Percentiles rank a stretch among this genome's conserved stretches.
Conservation (phyloP, 1,140 invertebrate genomes). For the Drosophila nigromelanica region DNA sequence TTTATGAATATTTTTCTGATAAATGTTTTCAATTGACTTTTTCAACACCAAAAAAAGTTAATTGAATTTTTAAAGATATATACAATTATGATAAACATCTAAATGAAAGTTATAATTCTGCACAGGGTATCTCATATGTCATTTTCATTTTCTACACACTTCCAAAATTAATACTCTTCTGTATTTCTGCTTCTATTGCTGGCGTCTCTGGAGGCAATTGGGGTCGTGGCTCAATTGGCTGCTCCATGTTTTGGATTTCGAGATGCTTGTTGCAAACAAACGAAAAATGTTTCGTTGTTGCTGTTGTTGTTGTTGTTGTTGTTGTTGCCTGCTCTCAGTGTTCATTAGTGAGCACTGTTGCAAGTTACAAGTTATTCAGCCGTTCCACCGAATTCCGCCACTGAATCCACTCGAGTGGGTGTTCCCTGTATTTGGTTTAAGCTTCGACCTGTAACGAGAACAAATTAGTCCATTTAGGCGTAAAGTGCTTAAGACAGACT, state of each 20-base stretch:
- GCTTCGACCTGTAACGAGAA: slow-evolving; percentile 32
- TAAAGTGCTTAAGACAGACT: slow-evolving; percentile 61
- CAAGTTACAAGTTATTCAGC: slow-evolving; percentile 21
- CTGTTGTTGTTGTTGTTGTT: neutral
- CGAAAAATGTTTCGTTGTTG: slow-evolving; percentile 9
- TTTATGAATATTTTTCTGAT: too few relatives aligned
- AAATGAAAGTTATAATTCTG: too few relatives aligned
- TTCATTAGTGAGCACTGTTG: slow-evolving; percentile 65
- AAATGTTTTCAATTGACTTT: too few relatives aligned
- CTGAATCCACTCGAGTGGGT: slow-evolving; percentile 34
- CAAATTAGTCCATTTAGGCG: slow-evolving; percentile 69
- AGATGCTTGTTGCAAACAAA: slow-evolving; percentile 28
- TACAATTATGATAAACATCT: too few relatives aligned
- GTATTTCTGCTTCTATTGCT: neutral
- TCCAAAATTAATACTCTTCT: neutral
- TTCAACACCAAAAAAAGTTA: too few relatives aligned
- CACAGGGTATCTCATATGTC: slow-evolving; percentile 5
- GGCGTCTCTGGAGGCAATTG: slow-evolving; percentile 20
- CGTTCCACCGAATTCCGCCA: slow-evolving; percentile 23
- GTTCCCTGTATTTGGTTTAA: slow-evolving; percentile 39
- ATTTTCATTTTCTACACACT: neutral
- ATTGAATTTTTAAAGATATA: too few relatives aligned
- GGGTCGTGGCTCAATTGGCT: slow-evolving; percentile 29
- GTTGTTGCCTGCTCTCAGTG: slow-evolving; percentile 13
- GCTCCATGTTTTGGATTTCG: slow-evolving; percentile 4